A percentile compares a stretch with the other conserved stretches of the same genome.
Evolutionary conservation across 2,113 vertebrate species (phyloP).

Genomic region (Phrynocephalus versicolor): DNA sequence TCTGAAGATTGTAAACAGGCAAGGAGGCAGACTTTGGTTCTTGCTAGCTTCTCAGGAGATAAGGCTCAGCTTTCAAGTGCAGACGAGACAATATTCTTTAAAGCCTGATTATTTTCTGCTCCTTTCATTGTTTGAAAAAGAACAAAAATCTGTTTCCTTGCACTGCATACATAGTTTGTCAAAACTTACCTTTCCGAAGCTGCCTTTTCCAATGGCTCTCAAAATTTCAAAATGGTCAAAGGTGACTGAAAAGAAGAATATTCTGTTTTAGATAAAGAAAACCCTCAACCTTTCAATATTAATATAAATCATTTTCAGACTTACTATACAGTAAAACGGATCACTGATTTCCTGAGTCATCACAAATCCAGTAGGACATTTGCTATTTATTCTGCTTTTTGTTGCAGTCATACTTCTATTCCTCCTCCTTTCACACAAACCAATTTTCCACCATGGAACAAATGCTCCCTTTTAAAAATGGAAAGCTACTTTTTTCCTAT

Average conservation of each 20-base stretch:
- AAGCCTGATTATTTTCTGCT: neutral
- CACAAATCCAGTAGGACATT: neutral
- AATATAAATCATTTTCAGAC: neutral
- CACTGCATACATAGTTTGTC: neutral
- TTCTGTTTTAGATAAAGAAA: constrained; percentile 17
- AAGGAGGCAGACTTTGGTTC: neutral
- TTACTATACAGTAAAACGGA: neutral
- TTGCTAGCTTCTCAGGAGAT: constrained; percentile 30
- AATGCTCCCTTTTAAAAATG: neutral
- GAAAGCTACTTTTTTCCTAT: neutral
- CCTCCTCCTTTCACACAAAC: neutral
- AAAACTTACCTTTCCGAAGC: constrained; percentile 93
- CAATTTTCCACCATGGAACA: neutral
- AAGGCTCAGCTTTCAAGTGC: constrained; percentile 28
- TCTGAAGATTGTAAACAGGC: neutral
- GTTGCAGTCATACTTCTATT: neutral
- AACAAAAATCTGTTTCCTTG: neutral
- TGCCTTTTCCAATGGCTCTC: constrained; percentile 96
- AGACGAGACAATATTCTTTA: neutral
- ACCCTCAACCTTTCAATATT: neutral
- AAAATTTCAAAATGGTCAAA: constrained; percentile 99
- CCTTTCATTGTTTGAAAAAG: neutral
- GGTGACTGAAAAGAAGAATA: constrained; percentile 83
- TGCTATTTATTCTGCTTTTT: neutral
- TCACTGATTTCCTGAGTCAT: neutral